phyloP scores from a whole-genome alignment of 1,140 invertebrate genomes.

The Antheraea mylitta region DNA sequence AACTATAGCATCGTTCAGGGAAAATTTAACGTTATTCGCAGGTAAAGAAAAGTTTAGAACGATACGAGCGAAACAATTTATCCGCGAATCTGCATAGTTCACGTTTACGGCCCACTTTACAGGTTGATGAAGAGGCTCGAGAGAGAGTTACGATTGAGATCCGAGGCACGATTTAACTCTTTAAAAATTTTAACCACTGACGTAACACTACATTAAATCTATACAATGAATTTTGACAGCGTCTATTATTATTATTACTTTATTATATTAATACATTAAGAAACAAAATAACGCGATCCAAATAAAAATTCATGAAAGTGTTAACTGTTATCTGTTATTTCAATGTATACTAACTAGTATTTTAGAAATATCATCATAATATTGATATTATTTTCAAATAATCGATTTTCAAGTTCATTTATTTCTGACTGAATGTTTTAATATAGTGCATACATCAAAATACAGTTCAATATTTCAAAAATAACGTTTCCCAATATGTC shows the following conservation, averaged over 20 bases:
- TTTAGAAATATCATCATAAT: no score
- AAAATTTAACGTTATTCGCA: background rate
- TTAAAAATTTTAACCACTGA: background rate
- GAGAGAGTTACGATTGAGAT: slow-evolving; percentile 18
- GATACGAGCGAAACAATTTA: background rate
- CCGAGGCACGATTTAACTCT: slow-evolving; percentile 7
- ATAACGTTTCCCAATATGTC: no score
- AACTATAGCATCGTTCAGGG: background rate
- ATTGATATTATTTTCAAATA: no score
- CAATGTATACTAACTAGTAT: no score
- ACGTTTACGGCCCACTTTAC: slow-evolving; percentile 17
- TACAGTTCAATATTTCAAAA: no score
- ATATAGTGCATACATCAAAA: no score
- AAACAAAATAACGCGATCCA: no score
- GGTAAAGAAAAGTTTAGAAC: background rate
- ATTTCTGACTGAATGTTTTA: no score
- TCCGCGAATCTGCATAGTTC: slow-evolving; percentile 12
- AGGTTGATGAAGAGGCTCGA: slow-evolving; percentile 17
- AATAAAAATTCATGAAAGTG: no score
- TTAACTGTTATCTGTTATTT: no score
- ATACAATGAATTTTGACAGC: background rate
- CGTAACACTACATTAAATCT: no score
- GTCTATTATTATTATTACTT: background rate
- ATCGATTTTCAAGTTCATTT: no score
- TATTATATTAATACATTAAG: background rate